Conservation (phyloP, 2,888 invertebrate species). For the Drosophila neonasuta region DNA sequence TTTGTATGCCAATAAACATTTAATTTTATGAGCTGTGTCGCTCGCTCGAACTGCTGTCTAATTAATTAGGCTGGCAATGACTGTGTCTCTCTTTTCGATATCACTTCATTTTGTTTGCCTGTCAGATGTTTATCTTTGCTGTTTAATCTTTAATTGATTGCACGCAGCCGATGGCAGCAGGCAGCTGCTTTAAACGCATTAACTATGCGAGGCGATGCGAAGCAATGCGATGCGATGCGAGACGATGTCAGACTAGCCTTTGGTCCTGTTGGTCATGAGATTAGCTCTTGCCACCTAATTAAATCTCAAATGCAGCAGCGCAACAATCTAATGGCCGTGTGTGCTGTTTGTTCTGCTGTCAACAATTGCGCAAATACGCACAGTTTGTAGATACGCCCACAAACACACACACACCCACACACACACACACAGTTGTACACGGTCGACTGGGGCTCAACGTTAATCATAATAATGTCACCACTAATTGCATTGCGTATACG, state of each 20-base stretch:
- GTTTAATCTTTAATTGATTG: conserved; percentile 50
- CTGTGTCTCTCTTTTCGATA: conserved; percentile 4
- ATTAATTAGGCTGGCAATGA: conserved; percentile 43
- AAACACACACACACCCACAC: conserved; percentile 6
- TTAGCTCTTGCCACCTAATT: conserved; percentile 65
- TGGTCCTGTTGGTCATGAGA: conserved; percentile 28
- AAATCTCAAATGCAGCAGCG: conserved; percentile 62
- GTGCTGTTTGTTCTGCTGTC: conserved; percentile 23
- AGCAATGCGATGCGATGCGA: conserved; percentile 5
- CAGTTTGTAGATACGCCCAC: conserved; percentile 8
- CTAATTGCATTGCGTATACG: conserved; percentile 78
- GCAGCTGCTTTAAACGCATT: conserved; percentile 42
- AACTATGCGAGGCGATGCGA: conserved; percentile 17
- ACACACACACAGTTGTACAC: conserved; percentile 13
- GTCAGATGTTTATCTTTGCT: conserved; percentile 33
- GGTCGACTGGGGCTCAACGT: conserved; percentile 46
- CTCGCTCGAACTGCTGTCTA: conserved; percentile 26
- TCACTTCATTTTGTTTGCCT: conserved; percentile 8
- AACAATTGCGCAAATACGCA: conserved; percentile 25
- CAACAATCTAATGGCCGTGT: conserved; percentile 48
- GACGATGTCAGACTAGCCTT: background rate
- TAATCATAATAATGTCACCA: conserved; percentile 75
- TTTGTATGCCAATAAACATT: conserved; percentile 46
- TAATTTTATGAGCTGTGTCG: conserved; percentile 29
- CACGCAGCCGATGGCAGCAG: conserved; percentile 11